A percentile compares a stretch with the other conserved stretches of the same genome.
Evolutionary conservation across 1,140 invertebrate genomes (phyloP).

Genomic region (Heliconius nattereri): DNA sequence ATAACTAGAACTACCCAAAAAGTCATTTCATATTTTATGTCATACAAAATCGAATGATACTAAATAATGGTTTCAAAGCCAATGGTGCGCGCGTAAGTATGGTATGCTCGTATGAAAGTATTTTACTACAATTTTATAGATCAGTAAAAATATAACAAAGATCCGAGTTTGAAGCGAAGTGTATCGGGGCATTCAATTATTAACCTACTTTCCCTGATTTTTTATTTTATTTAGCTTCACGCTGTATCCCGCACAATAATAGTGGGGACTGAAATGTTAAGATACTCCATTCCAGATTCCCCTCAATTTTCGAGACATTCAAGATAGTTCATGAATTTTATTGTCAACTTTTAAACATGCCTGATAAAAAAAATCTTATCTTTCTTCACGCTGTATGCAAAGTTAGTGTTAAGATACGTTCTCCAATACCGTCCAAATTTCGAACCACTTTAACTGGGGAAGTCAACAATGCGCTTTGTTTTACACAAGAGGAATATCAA

Average conservation of each 20-base stretch:
- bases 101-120: background rate
- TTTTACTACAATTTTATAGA: slow-evolving; percentile 9
- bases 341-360: no score
- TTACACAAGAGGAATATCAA: no score
- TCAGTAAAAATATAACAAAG: slow-evolving; percentile 7
- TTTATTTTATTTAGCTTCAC: no score
- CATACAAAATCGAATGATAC: background rate
- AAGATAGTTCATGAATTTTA: no score
- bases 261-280: background rate
- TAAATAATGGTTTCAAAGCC: background rate
- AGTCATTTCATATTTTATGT: background rate
- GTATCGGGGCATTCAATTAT: slow-evolving; percentile 8
- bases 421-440: no score
- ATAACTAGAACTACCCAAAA: background rate
- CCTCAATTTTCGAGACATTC: background rate
- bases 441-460: no score
- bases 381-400: no score
- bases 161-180: background rate
- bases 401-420: no score
- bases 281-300: background rate
- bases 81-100: slow-evolving; percentile 1
- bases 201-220: background rate
- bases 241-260: background rate
- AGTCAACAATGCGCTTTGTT: background rate
- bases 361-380: no score